Conservation (phyloP, 2,888 invertebrate species). For the Nephrotoma appendiculata region DNA sequence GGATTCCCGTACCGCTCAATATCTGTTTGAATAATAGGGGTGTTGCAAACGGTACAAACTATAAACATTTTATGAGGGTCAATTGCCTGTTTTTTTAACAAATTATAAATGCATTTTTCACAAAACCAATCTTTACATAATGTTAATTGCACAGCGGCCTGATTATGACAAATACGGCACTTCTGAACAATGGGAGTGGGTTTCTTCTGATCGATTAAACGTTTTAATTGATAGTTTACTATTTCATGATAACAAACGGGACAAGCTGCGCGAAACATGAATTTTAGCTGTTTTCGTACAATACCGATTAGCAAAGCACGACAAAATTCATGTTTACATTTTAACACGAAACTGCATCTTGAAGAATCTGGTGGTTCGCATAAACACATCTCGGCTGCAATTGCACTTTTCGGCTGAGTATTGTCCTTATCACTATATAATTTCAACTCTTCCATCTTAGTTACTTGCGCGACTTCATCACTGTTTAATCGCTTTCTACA, state of each 20-base stretch:
- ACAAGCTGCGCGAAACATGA: neutral
- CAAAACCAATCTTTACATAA: neutral
- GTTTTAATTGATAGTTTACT: too few relatives aligned
- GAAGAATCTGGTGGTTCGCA: neutral
- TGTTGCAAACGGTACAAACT: neutral
- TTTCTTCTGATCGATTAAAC: neutral
- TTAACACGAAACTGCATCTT: neutral
- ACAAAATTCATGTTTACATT: neutral
- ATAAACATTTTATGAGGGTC: neutral
- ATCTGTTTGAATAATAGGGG: neutral
- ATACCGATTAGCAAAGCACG: neutral
- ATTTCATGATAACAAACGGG: neutral
- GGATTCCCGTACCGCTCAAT: neutral
- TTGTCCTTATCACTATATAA: neutral
- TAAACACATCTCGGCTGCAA: neutral
- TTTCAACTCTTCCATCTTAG: neutral
- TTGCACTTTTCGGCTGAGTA: neutral
- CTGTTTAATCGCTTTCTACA: neutral
- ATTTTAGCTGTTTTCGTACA: neutral
- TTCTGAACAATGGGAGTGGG: neutral
- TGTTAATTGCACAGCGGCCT: neutral
- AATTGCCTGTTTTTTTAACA: neutral
- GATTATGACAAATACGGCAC: neutral
- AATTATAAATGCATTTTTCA: neutral
- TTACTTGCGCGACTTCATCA: neutral